Percentiles rank a stretch among this genome's conserved stretches.
Evolutionary conservation across 2,113 vertebrate genomes (phyloP).

Genomic region (Maccullochella peelii): DNA sequence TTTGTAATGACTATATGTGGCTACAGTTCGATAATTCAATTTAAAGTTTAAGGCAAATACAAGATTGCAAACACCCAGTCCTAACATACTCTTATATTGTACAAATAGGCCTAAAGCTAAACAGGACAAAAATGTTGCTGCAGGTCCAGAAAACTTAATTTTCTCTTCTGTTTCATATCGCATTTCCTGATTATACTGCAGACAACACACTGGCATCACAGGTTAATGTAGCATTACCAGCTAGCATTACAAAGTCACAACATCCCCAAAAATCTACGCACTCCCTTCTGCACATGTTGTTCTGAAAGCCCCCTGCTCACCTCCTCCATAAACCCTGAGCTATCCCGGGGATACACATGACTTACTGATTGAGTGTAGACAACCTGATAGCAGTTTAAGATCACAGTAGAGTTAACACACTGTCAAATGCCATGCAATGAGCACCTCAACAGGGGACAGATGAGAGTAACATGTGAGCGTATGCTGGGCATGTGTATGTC

Average conservation of each 20-base stretch:
- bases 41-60: not conserved
- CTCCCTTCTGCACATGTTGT: constrained; percentile 53
- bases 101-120: not conserved
- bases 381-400: constrained; percentile 80
- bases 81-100: not conserved
- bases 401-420: constrained; percentile 78
- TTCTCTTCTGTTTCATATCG: not conserved
- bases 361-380: constrained; percentile 78
- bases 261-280: not conserved
- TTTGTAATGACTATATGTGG: not conserved
- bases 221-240: not conserved
- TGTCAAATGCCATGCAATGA: constrained; percentile 79
- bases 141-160: no score
- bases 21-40: not conserved
- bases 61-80: not conserved
- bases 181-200: not conserved
- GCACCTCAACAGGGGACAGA: constrained; percentile 73
- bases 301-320: constrained; percentile 57
- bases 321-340: constrained; percentile 56
- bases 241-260: constrained; percentile 34
- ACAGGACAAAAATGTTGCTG: not conserved
- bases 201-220: constrained; percentile 2
- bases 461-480: constrained; percentile 68
- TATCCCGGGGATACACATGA: constrained; percentile 64
- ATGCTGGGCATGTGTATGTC: constrained; percentile 67